Conservation (phyloP, 1,140 invertebrate genomes). For the Bombus picipes region DNA sequence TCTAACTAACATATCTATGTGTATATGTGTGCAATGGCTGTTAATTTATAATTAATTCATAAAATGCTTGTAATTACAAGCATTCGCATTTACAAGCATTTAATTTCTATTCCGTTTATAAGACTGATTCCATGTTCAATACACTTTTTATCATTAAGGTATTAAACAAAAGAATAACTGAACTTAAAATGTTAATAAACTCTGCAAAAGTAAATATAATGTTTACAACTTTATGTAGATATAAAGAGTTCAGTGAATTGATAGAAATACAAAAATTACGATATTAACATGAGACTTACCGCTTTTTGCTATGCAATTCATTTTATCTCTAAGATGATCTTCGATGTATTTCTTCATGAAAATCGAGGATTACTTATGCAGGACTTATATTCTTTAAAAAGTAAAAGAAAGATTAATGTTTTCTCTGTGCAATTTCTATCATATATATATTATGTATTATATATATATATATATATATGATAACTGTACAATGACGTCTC, state of each 20-base stretch:
- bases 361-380: background rate
- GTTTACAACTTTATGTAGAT: background rate
- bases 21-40: too few species aligned
- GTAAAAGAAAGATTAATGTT: too few species aligned
- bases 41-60: background rate
- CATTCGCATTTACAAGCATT: background rate
- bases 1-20: background rate
- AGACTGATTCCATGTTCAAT: background rate
- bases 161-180: background rate
- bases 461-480: background rate
- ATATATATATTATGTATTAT: background rate
- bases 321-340: background rate
- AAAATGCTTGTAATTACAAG: background rate
- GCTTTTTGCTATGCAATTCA: background rate
- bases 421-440: background rate
- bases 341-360: background rate
- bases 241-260: background rate
- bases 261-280: background rate
- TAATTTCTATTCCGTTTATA: background rate
- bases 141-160: background rate
- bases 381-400: background rate
- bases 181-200: background rate
- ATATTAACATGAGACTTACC: conserved; percentile 1
- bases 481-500: background rate
- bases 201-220: background rate